Conservation (phyloP, 92 coral and sea anemone genomes). For the Siderastrea radians region DNA sequence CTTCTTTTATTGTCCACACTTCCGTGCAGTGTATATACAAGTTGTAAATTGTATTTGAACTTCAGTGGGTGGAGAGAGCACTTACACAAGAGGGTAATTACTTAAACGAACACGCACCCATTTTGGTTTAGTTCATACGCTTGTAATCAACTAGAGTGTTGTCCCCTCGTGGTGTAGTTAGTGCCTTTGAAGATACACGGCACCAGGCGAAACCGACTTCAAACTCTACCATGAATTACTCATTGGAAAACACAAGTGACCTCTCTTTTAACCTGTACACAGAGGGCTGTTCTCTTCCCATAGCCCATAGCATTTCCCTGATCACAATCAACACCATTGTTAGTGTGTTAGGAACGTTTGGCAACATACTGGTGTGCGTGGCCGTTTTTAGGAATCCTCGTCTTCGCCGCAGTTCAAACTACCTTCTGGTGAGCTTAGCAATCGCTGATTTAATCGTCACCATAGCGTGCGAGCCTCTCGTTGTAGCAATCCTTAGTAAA, state of each 20-base stretch:
- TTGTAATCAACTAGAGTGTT: no score
- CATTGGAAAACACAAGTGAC: background rate
- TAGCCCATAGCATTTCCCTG: conserved; percentile 23
- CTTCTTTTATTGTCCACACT: no score
- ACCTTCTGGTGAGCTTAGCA: conserved; percentile 66
- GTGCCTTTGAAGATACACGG: background rate
- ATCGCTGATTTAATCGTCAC: conserved; percentile 72
- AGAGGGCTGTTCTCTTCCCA: conserved; percentile 12
- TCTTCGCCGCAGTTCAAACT: conserved; percentile 65
- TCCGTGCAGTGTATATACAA: no score
- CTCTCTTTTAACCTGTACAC: background rate
- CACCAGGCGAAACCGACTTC: background rate
- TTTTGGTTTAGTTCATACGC: no score
- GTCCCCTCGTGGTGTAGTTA: no score
- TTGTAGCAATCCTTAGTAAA: conserved; percentile 20
- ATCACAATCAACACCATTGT: conserved; percentile 32
- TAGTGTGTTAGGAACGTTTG: conserved; percentile 59
- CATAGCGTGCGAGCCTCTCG: conserved; percentile 48
- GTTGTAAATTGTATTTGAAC: no score
- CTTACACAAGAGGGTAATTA: no score
- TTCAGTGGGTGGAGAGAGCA: no score
- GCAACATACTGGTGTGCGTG: conserved; percentile 59
- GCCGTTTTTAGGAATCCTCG: conserved; percentile 52
- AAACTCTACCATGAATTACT: background rate
- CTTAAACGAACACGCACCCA: no score